Base-by-base conservation (phyloP, 2,797 vertebrate genomes). In the Pseudocheirus occidentalis region DNA sequence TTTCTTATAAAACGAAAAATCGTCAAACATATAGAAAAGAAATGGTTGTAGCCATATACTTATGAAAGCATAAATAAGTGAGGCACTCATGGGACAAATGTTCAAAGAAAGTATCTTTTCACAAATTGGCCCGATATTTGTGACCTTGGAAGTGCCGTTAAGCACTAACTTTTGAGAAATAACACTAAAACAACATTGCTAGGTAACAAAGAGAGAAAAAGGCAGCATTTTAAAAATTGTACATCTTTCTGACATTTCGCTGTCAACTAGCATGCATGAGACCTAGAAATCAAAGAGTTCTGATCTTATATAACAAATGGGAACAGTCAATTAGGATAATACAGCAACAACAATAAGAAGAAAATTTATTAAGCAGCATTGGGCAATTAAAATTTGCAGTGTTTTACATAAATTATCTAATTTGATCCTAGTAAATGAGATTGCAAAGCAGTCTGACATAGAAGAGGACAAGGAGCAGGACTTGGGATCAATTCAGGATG, bases 61-160 rank as follows among this genome's bases (percentile, higher is more conserved):
- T 97, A 94, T 46, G 31, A 97, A 98, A 98, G 55, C 24, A 95
- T 97, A 97, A 98, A 95, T 97, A 98, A 97, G 12, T 0, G 0
- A 57, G 6, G 92, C 18, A 50, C 62, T 59, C 93, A 58, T 13
- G 92, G 53, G 40, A 5, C 81, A 91, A 97, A 16, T 57, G 98
- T 95, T 50, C 96, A 97, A 87, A 97, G 81, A 93, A 93, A 94
- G 55, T n/a, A 66, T 18, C 53, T 34, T 95, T 97, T 91, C 95
- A 92, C 92, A 96, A 97, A 94, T 95, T 94, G 14, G 55, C 90
- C 31, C 93, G 92, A 96, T 59, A 24, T 91, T 95, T 97, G 90
- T 95, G 87, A 96, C 96, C 94, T 97, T 98, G 97, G 57, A 95
- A 98, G 73, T n/a, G 91, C 40, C 57, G 34, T 90, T 57, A 55